phyloP scores from a whole-genome alignment of 2,888 invertebrate genomes.

The Caradrina kadenii region DNA sequence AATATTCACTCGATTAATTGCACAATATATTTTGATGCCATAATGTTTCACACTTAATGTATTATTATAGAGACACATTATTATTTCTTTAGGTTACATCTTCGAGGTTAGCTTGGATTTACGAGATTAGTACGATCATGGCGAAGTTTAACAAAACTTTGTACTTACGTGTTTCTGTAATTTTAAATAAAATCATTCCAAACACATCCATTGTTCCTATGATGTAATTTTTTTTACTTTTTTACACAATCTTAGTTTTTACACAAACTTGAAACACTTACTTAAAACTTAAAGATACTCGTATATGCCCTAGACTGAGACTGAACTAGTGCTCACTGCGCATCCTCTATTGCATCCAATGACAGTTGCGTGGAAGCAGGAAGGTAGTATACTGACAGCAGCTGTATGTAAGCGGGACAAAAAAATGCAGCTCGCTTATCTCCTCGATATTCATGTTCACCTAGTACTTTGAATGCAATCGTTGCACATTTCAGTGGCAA shows the following conservation, averaged over 20 bases:
- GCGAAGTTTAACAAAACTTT: not conserved
- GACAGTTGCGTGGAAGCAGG: constrained; percentile 34
- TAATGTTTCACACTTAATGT: constrained; percentile 7
- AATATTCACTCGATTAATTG: not conserved
- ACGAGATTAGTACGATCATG: not conserved
- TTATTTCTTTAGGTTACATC: constrained; percentile 6
- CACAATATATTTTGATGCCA: not conserved
- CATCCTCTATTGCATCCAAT: constrained; percentile 44
- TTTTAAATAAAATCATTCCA: constrained; percentile 9
- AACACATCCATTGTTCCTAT: not conserved
- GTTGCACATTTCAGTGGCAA: constrained; percentile 31
- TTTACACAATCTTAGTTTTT: not conserved
- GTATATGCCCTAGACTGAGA: constrained; percentile 38
- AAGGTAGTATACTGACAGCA: constrained; percentile 13
- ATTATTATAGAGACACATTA: not conserved
- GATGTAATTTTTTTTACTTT: constrained; percentile 6
- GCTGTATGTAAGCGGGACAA: constrained; percentile 24
- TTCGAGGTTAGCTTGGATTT: constrained; percentile 12
- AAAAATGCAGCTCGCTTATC: constrained; percentile 34
- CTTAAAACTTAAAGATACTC: constrained; percentile 15
- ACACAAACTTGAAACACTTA: constrained; percentile 26
- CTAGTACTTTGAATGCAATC: constrained; percentile 42
- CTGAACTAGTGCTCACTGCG: constrained; percentile 22
- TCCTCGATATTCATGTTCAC: constrained; percentile 32
- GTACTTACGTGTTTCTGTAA: not conserved